Evolutionary conservation across 2,888 invertebrate species (phyloP), one percentile per base, ranked within the genome.

Genomic region (Agrotis puta): DNA sequence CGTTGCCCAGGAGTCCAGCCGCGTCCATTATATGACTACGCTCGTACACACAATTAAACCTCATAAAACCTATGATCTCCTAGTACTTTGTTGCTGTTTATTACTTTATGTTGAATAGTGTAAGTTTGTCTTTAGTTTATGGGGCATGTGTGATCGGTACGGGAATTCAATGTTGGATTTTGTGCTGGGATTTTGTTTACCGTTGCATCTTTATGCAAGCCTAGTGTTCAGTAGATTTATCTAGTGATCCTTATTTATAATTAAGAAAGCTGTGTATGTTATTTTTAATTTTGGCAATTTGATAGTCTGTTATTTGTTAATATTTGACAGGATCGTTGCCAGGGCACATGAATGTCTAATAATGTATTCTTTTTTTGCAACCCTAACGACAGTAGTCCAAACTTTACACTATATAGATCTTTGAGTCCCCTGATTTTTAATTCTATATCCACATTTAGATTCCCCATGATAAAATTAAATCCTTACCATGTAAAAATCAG

Each of bases 31-130:
- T 88, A 89, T 88, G 82, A 87, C 80, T 81, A 81, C 84, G 87
- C 81, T 80, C 84, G 82, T 85, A 85, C 89, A 90, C 90, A 88
- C 91, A 89, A 91, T 91, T 91, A 91, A 91, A 90, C 83, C 86
- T 88, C 88, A 91, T 91, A 91, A 89, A 90, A 87, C 89, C 85
- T 85, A 89, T 89, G 90, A 90, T 88, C 84, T 79, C 89, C 89
- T 89, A 80, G 87, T 88, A 87, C 88, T 87, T 88, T 82, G 80
- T 80, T 73, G 77, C 69, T 81, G 81, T 84, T 86, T 85, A 85
- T 85, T 84, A 69, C 75, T 67, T 58, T 74, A 74, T 81, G 66
- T 57, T 80, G 64, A 59, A 73, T 66, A 61, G 67, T 64, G 58
- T 74, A 74, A 68, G 58, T 70, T 63, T 77, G 76, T 68, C 45